A percentile compares a stretch with the other conserved stretches of the same genome.
These are phyloP conservation scores for Cebuella pygmaea DNA, from an alignment of 2,797 vertebrate species.

Conservation along the genomic window DNA sequence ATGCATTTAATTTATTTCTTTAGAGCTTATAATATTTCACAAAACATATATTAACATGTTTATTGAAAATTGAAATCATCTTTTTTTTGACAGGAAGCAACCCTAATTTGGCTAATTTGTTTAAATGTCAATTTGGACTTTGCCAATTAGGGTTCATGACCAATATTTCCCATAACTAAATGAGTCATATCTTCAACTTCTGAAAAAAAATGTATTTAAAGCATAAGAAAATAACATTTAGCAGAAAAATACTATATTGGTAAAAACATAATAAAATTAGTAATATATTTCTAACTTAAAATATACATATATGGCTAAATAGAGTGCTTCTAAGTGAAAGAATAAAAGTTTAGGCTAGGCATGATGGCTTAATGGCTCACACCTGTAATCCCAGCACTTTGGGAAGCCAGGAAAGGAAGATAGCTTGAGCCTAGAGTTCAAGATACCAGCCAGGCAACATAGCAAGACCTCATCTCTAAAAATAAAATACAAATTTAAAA, in stretches of 20 bases:
- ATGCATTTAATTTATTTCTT: conserved; percentile 9
- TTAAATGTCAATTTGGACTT: conserved; percentile 28
- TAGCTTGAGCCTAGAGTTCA: neutral
- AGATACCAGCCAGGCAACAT: neutral
- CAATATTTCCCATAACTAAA: neutral
- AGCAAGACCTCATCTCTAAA: neutral
- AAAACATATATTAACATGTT: neutral
- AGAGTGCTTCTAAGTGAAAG: neutral
- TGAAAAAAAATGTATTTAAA: neutral
- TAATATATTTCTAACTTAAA: neutral
- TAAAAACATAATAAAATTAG: neutral
- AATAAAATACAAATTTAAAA: neutral
- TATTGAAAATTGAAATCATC: neutral
- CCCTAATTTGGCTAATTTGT: neutral
- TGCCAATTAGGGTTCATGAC: neutral
- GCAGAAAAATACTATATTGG: neutral
- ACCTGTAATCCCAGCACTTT: neutral
- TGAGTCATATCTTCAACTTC: neutral
- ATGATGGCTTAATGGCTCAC: neutral
- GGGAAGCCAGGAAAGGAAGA: neutral
- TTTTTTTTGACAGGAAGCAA: neutral
- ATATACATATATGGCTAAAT: neutral
- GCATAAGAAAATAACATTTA: neutral
- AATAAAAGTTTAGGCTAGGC: neutral
- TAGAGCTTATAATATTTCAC: neutral